A percentile compares a stretch with the other conserved stretches of the same genome.
Conservation (phyloP, 2,113 vertebrate genomes). For the Eublepharis macularius region DNA sequence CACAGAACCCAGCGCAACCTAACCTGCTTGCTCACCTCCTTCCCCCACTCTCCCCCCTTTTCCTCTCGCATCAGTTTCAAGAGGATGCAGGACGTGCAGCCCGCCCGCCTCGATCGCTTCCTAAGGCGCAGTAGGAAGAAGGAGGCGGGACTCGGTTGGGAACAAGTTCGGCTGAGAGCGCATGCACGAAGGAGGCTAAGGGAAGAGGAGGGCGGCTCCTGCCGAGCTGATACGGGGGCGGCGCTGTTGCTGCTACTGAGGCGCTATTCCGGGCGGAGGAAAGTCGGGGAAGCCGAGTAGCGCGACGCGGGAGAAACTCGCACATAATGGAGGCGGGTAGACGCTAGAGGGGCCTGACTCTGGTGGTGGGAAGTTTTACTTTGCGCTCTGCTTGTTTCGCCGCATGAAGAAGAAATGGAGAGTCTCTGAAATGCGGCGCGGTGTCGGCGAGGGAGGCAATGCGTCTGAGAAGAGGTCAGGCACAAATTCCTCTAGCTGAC, state of each 20-base stretch:
- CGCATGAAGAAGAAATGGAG: neutral
- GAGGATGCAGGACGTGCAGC: neutral
- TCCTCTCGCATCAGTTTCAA: neutral
- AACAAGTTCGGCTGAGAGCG: conserved; percentile 4
- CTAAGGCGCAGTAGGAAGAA: neutral
- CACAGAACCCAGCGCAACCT: neutral
- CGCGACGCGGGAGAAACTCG: neutral
- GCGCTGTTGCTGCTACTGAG: neutral
- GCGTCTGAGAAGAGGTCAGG: too few species aligned
- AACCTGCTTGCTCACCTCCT: neutral
- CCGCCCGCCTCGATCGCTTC: neutral
- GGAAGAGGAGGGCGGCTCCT: neutral
- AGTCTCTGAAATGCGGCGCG: too few species aligned
- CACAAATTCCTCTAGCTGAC: too few species aligned
- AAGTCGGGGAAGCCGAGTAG: neutral
- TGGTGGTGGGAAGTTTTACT: neutral
- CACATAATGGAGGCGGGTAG: conserved; percentile 18
- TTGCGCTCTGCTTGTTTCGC: neutral
- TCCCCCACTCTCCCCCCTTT: neutral
- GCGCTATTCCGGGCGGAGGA: neutral
- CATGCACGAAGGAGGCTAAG: neutral
- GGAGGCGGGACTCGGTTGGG: neutral
- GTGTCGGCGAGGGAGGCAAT: neutral
- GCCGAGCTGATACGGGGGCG: neutral
- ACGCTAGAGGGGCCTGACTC: neutral